These are phyloP conservation scores for Poecilia latipinna DNA, from an alignment of 2,113 vertebrate species.

Conservation along the genomic window DNA sequence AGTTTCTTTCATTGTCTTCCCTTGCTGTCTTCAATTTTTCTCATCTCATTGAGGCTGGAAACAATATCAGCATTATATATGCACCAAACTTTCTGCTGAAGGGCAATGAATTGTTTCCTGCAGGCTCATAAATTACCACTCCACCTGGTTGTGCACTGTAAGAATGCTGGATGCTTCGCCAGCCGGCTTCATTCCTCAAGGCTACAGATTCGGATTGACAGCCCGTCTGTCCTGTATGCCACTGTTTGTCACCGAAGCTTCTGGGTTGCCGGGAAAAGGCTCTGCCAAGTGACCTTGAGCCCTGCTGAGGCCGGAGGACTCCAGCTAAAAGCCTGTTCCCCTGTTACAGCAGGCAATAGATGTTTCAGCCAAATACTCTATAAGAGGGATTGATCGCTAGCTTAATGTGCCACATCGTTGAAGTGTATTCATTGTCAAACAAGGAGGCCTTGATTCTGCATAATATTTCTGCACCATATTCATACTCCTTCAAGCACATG, in stretches of 20 bases:
- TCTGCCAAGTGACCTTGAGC: conserved; percentile 74
- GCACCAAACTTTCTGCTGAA: conserved; percentile 26
- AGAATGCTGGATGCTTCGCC: conserved; percentile 37
- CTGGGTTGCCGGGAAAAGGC: conserved; percentile 49
- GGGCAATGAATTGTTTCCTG: conserved; percentile 40
- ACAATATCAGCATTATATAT: conserved; percentile 56
- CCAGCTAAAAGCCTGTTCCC: conserved; percentile 59
- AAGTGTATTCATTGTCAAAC: conserved; percentile 11
- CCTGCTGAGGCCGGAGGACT: conserved; percentile 55
- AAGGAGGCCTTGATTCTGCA: not conserved
- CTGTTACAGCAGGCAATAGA: conserved; percentile 43
- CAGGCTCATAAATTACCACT: conserved; percentile 65
- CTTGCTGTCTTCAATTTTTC: conserved; percentile 1
- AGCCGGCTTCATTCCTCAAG: conserved; percentile 47
- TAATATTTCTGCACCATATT: not conserved
- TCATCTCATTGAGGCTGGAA: not conserved
- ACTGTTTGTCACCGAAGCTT: conserved; percentile 77
- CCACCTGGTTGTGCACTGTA: conserved; percentile 50
- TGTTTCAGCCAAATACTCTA: conserved; percentile 29
- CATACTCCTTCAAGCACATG: not conserved
- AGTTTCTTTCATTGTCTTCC: not conserved
- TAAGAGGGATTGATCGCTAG: conserved; percentile 42
- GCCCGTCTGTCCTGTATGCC: conserved; percentile 72
- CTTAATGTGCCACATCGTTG: conserved; percentile 19
- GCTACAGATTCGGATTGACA: conserved; percentile 75